These are phyloP conservation scores for Gyrodactylus salaris DNA, from an alignment of 1,140 invertebrate genomes.

Conservation along the genomic window DNA sequence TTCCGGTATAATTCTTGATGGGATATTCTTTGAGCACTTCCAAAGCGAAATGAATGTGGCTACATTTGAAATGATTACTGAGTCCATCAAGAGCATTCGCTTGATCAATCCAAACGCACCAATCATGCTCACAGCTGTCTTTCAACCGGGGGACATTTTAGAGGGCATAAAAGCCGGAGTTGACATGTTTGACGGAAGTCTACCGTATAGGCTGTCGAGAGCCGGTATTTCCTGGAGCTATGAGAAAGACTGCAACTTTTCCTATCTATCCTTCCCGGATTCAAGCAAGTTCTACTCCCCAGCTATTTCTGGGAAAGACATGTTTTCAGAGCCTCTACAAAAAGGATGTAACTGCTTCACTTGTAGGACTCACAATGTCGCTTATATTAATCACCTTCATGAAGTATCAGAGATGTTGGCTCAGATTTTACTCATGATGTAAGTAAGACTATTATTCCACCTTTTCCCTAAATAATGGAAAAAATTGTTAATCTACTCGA, in stretches of 20 bases:
- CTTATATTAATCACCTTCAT: background rate
- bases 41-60: background rate
- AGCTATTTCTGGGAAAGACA: too few species aligned
- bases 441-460: background rate
- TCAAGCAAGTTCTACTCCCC: background rate
- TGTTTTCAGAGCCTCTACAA: background rate
- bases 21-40: background rate
- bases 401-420: background rate
- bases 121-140: background rate
- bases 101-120: background rate
- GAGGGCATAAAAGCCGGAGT: background rate
- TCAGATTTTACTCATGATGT: background rate
- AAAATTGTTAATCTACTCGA: too few species aligned
- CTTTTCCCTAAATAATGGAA: too few species aligned
- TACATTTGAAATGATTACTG: background rate
- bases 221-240: background rate
- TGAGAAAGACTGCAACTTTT: background rate
- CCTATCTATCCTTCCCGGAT: background rate
- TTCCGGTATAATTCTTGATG: background rate
- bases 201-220: background rate
- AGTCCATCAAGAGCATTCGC: too few species aligned
- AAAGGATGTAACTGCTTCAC: background rate
- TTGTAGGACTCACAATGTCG: background rate
- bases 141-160: background rate
- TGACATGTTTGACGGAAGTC: background rate